These are phyloP conservation scores for Caerostris darwini DNA, from an alignment of 1,140 invertebrate genomes.

Conservation along the genomic window DNA sequence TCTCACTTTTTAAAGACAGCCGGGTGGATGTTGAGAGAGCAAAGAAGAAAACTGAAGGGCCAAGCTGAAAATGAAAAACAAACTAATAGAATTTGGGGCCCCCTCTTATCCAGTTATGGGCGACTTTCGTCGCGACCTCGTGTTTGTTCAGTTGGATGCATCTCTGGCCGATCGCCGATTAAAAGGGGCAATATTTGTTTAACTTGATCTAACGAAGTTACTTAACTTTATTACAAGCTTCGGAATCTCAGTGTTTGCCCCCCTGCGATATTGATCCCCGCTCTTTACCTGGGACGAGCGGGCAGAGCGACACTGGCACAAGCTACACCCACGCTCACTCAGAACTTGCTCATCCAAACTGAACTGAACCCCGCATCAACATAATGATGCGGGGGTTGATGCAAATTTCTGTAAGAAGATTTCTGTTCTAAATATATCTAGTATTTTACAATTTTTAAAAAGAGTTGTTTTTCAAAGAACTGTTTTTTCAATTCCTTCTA, in stretches of 20 bases:
- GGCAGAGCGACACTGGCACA: background rate
- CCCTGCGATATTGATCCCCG: conserved; percentile 37
- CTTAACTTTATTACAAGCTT: conserved; percentile 74
- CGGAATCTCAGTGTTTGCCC: conserved; percentile 34
- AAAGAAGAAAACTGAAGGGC: background rate
- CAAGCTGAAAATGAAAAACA: background rate
- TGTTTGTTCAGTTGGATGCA: conserved; percentile 45
- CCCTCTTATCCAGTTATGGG: conserved; percentile 48
- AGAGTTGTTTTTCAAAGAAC: too few relatives aligned
- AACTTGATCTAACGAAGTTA: conserved; percentile 74
- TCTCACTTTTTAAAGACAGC: background rate
- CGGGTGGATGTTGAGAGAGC: background rate
- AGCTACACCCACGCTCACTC: background rate
- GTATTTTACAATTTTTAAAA: too few relatives aligned
- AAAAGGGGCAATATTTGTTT: conserved; percentile 76
- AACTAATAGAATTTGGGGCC: conserved; percentile 43
- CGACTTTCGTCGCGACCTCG: conserved; percentile 1
- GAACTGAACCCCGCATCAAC: too few relatives aligned
- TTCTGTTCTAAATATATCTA: too few relatives aligned
- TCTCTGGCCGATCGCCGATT: conserved; percentile 28
- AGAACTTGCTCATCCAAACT: background rate
- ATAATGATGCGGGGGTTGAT: too few relatives aligned
- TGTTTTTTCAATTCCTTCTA: too few relatives aligned
- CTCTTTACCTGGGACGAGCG: background rate
- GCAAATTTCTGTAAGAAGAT: too few relatives aligned